A percentile compares a stretch with the other conserved stretches of the same genome.
phyloP scores from a whole-genome alignment of 2,797 vertebrate genomes.

The Sciurus carolinensis region DNA sequence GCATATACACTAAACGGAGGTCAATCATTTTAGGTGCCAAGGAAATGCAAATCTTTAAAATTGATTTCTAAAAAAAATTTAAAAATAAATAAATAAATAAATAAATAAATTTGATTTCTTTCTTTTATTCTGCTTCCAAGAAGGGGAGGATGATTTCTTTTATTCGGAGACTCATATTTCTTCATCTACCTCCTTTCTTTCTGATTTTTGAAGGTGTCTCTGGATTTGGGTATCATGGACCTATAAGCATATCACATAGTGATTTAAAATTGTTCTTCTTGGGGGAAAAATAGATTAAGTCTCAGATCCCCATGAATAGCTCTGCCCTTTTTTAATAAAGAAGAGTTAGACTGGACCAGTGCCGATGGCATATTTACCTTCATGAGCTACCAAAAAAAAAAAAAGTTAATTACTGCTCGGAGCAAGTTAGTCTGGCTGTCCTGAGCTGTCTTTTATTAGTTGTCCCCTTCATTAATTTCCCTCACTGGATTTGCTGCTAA shows the following conservation, averaged over 20 bases:
- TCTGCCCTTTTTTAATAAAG: constrained; percentile 87
- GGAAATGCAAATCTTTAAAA: constrained; percentile 4
- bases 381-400: constrained; percentile 86
- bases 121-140: neutral
- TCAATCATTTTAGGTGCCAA: neutral
- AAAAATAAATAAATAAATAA: too few relatives aligned
- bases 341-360: constrained; percentile 84
- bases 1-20: neutral
- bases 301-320: constrained; percentile 77
- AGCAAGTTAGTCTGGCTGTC: constrained; percentile 91
- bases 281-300: constrained; percentile 74
- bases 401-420: constrained; percentile 92
- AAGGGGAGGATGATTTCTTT: neutral
- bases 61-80: neutral
- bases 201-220: constrained; percentile 62
- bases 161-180: neutral
- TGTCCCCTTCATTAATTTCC: constrained; percentile 93
- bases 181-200: neutral
- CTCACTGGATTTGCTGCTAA: constrained; percentile 92
- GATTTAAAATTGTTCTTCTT: constrained; percentile 79
- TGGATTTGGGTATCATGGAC: constrained; percentile 53
- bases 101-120: neutral
- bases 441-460: constrained; percentile 92
- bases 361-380: constrained; percentile 91
- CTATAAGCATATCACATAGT: constrained; percentile 55